Base-by-base conservation (phyloP, 2,888 invertebrate species). In the Schrankia costaestrigalis region DNA sequence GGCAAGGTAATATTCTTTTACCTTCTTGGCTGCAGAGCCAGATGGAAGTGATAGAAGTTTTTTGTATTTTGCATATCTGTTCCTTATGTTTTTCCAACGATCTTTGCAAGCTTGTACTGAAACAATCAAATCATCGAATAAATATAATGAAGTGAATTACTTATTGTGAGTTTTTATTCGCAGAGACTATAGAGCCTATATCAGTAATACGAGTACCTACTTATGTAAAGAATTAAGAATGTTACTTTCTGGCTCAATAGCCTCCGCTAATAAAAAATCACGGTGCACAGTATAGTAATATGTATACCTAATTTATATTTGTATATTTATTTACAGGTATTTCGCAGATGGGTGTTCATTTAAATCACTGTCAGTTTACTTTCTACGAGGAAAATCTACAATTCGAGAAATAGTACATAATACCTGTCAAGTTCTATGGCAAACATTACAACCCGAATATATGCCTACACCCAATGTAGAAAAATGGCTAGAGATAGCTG, bases 401-500 rank as follows among this genome's bases (percentile, higher is more conserved):
- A 12, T 32, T 21, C 15, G 17, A 26, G 11, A 24, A 15, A 31
- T 31, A 10, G 23, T 31, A 14, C 14, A 23, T 11, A 11, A 31
- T 11, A 24, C 15, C 6, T 31, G 12, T 23, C 22, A 12, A 14
- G 19, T 25, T 17, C 15, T 31, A 12, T 31, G 19, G 26, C 11
- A 19, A 17, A 18, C 4, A 21, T 21, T 18, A 12, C 32, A 32
- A 32, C 26, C 19, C 8, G 17, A 22, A 30, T 31, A 15, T 15
- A 36, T 36, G 26, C 22, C 36, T 11, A 26, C 26, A 36, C 31
- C 21, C n/a, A 31, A 11, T 12, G 12, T 6, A 21, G 27, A 44
- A 31, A 47, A 34, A 34, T 52, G 47, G 46, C 9, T 37, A 23
- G 39, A 47, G 25, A 26, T 42, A 23, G 42, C 51, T 35, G 38